These are phyloP conservation scores for Erpetoichthys calabaricus DNA, from an alignment of 2,797 vertebrate species.

Conservation along the genomic window DNA sequence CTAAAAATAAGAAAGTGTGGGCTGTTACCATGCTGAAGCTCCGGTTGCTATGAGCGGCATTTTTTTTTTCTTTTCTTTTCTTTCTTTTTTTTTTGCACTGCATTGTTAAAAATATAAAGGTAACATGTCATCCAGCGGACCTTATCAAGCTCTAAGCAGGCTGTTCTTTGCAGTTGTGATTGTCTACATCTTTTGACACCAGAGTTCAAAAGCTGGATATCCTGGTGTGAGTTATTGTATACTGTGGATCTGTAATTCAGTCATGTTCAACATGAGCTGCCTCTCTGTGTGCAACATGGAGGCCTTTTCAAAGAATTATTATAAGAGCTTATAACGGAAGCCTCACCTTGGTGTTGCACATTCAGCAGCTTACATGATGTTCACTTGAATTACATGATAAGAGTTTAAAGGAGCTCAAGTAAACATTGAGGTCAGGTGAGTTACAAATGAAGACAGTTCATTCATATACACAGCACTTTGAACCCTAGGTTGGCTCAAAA, in stretches of 20 bases:
- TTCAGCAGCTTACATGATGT: too few relatives aligned
- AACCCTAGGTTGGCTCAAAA: too few relatives aligned
- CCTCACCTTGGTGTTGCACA: too few relatives aligned
- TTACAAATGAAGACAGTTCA: too few relatives aligned
- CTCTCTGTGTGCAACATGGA: slow-evolving; percentile 17
- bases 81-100: neutral
- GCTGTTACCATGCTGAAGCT: neutral
- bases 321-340: too few relatives aligned
- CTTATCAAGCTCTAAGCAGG: slow-evolving; percentile 45
- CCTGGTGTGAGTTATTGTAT: slow-evolving; percentile 45
- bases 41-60: neutral
- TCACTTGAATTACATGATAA: too few relatives aligned
- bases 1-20: neutral
- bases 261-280: slow-evolving; percentile 29
- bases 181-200: slow-evolving; percentile 57
- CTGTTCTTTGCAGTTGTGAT: slow-evolving; percentile 58
- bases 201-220: slow-evolving; percentile 76
- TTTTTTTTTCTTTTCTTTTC: neutral
- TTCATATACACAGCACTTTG: too few relatives aligned
- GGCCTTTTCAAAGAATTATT: neutral
- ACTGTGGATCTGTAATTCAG: slow-evolving; percentile 25
- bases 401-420: too few relatives aligned
- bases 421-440: too few relatives aligned
- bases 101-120: neutral
- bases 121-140: slow-evolving; percentile 56